A percentile compares a stretch with the other conserved stretches of the same genome.
Conservation (phyloP, 2,113 vertebrate genomes). For the Cyprinodon tularosa region DNA sequence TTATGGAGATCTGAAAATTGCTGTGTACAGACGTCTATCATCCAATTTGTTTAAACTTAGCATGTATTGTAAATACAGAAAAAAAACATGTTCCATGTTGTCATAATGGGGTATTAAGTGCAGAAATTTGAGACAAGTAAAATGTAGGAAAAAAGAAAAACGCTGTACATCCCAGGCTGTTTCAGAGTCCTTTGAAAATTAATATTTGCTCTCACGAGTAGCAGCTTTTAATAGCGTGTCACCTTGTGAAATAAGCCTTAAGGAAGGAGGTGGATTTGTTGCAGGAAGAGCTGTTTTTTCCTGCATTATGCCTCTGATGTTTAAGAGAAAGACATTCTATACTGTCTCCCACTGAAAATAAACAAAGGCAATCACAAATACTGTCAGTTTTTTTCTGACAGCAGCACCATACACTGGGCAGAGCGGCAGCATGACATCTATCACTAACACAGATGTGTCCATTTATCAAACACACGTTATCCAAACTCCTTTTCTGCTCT, state of each 20-base stretch:
- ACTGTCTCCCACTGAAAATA: background rate
- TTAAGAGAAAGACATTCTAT: background rate
- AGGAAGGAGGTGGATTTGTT: background rate
- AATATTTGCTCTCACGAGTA: background rate
- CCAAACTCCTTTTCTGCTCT: background rate
- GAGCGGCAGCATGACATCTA: background rate
- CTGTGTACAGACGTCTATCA: no score
- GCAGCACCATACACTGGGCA: background rate
- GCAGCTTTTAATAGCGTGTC: background rate
- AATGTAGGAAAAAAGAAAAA: no score
- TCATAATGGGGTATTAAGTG: no score
- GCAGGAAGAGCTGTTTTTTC: background rate
- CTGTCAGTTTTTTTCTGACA: background rate
- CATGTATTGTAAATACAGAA: no score
- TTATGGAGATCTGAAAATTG: no score
- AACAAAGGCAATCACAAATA: background rate
- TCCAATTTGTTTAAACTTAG: no score
- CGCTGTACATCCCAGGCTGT: background rate
- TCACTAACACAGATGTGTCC: background rate
- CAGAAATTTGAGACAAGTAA: no score
- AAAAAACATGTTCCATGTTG: no score
- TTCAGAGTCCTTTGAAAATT: background rate
- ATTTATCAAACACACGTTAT: background rate
- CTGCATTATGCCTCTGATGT: background rate
- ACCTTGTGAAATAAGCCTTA: background rate